A percentile compares a stretch with the other conserved stretches of the same genome.
These are phyloP conservation scores for Myiotriccus ornatus DNA, from an alignment of 2,797 vertebrate genomes.

Conservation along the genomic window DNA sequence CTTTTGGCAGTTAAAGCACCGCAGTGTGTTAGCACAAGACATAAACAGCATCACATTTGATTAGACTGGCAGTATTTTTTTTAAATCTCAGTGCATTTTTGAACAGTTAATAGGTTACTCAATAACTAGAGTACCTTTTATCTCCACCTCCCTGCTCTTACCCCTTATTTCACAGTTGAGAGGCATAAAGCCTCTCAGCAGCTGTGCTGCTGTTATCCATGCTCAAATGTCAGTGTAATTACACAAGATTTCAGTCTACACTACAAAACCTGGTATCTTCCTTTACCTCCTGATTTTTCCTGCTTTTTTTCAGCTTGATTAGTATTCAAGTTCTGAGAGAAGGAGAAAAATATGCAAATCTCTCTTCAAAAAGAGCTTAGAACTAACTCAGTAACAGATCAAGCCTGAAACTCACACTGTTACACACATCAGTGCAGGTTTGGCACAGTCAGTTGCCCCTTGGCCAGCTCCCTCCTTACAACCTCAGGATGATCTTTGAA, in stretches of 20 bases:
- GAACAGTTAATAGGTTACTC: background rate
- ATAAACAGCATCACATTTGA: background rate
- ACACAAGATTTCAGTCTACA: accelerated
- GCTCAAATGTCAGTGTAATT: background rate
- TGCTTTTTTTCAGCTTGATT: background rate
- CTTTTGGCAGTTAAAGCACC: background rate
- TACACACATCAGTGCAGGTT: background rate
- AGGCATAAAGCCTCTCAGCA: background rate
- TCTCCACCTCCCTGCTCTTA: background rate
- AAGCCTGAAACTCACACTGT: background rate
- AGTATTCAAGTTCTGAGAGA: background rate
- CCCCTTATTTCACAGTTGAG: background rate
- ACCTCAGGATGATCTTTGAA: background rate
- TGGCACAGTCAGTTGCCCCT: background rate
- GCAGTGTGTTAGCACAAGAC: background rate
- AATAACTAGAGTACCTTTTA: background rate
- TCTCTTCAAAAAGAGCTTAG: background rate
- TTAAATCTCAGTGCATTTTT: background rate
- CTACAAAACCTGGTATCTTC: background rate
- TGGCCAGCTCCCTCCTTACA: background rate
- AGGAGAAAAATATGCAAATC: background rate
- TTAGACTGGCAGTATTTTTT: background rate
- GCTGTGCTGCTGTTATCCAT: background rate
- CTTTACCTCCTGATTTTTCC: background rate
- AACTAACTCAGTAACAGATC: background rate